These are phyloP conservation scores for Naso thynnoides DNA, from an alignment of 2,797 vertebrate species.

Conservation along the genomic window DNA sequence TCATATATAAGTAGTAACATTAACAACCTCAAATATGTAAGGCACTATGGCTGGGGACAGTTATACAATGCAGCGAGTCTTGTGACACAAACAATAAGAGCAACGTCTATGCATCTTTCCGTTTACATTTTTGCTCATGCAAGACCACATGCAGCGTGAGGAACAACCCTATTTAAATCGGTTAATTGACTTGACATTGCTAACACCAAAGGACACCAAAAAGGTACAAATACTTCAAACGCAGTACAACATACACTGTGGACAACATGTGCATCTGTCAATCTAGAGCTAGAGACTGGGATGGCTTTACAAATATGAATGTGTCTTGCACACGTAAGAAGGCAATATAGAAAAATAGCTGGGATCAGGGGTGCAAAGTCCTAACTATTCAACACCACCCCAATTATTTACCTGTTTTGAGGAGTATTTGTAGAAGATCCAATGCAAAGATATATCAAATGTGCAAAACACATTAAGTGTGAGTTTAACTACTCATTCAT, in stretches of 20 bases:
- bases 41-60: slow-evolving; percentile 99
- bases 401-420: slow-evolving; percentile 96
- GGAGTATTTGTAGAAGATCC: slow-evolving; percentile 96
- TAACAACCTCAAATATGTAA: slow-evolving; percentile 99
- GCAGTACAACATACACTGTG: slow-evolving; percentile 89
- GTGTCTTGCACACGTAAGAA: slow-evolving; percentile 99
- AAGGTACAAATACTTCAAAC: slow-evolving; percentile 92
- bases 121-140: slow-evolving; percentile 94
- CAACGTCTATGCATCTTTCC: slow-evolving; percentile 92
- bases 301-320: slow-evolving; percentile 98
- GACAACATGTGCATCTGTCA: slow-evolving; percentile 93
- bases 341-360: slow-evolving; percentile 99
- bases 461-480: slow-evolving; percentile 99
- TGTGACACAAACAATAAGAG: slow-evolving; percentile 94
- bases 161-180: slow-evolving; percentile 89
- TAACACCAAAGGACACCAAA: slow-evolving; percentile 92
- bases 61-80: slow-evolving; percentile 99
- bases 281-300: slow-evolving; percentile 95
- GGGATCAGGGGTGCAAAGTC: slow-evolving; percentile 89
- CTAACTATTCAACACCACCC: slow-evolving; percentile 89
- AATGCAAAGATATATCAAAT: slow-evolving; percentile 99
- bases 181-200: slow-evolving; percentile 95
- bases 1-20: slow-evolving; percentile 98
- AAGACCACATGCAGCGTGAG: slow-evolving; percentile 99
- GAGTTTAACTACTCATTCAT: slow-evolving; percentile 86